Conservation (phyloP, 2,888 invertebrate species). For the Dicranocentrus wangi region DNA sequence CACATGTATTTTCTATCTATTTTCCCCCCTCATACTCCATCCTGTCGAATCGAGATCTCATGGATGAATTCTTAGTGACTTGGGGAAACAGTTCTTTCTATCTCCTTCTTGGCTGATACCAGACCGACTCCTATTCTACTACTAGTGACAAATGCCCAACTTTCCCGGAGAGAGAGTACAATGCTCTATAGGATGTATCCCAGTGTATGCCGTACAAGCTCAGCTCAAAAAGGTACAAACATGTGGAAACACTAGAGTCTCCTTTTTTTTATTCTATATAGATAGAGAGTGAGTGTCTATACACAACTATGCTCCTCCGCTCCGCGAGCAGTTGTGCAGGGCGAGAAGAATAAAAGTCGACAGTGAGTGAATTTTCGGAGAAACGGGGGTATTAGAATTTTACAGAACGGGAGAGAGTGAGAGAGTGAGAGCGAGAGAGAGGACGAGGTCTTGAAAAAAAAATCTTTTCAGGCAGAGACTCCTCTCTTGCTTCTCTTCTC, state of each 20-base stretch:
- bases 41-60: constrained; percentile 62
- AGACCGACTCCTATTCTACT: not conserved
- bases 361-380: constrained; percentile 34
- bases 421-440: not conserved
- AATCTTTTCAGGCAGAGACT: constrained; percentile 34
- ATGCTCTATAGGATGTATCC: too few species aligned
- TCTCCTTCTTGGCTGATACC: constrained; percentile 10
- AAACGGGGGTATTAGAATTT: constrained; percentile 18
- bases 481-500: constrained; percentile 11
- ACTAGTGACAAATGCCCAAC: not conserved
- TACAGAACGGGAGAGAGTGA: constrained; percentile 1
- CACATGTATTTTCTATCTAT: constrained; percentile 57
- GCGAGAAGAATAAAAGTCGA: constrained; percentile 45
- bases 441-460: not conserved
- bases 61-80: constrained; percentile 57
- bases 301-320: not conserved
- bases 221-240: not conserved
- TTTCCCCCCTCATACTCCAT: constrained; percentile 47
- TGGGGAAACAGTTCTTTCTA: constrained; percentile 47
- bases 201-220: not conserved
- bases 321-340: constrained; percentile 30
- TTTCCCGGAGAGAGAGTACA: not conserved
- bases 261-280: not conserved
- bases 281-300: not conserved
- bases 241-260: not conserved